Conservation (phyloP, 2,888 invertebrate species). For the Diaperis boleti region DNA sequence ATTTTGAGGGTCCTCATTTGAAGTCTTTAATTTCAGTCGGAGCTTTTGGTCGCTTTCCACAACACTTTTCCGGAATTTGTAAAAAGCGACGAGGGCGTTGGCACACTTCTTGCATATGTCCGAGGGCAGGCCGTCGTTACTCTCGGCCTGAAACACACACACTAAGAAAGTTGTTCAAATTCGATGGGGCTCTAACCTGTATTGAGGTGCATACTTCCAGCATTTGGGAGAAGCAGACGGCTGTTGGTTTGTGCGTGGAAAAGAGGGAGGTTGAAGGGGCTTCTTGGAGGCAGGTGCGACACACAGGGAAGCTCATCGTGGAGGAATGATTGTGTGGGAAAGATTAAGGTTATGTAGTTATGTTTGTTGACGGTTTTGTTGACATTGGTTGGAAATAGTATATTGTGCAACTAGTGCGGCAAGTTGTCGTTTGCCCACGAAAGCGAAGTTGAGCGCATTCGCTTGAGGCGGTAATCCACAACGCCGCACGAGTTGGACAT, state of each 20-base stretch:
- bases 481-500: no score
- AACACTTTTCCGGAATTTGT: conserved; percentile 50
- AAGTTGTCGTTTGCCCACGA: no score
- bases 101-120: conserved; percentile 53
- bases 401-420: no score
- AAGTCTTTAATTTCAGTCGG: conserved; percentile 14
- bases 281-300: conserved; percentile 51
- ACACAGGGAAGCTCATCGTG: conserved; percentile 37
- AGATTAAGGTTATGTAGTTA: conserved; percentile 4
- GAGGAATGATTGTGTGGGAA: no score
- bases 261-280: conserved; percentile 48
- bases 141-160: conserved; percentile 50
- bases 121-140: conserved; percentile 50
- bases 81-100: conserved; percentile 47
- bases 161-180: not conserved
- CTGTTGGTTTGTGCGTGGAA: conserved; percentile 46
- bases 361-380: not conserved
- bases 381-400: no score
- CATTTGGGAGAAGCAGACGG: conserved; percentile 50
- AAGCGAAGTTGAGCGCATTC: no score
- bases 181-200: conserved; percentile 39
- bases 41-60: conserved; percentile 49
- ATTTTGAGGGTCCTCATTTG: not conserved
- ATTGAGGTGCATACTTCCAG: conserved; percentile 48
- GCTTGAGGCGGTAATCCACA: no score